phyloP scores from a whole-genome alignment of 2,113 vertebrate species.

The Oreotrochilus melanogaster region DNA sequence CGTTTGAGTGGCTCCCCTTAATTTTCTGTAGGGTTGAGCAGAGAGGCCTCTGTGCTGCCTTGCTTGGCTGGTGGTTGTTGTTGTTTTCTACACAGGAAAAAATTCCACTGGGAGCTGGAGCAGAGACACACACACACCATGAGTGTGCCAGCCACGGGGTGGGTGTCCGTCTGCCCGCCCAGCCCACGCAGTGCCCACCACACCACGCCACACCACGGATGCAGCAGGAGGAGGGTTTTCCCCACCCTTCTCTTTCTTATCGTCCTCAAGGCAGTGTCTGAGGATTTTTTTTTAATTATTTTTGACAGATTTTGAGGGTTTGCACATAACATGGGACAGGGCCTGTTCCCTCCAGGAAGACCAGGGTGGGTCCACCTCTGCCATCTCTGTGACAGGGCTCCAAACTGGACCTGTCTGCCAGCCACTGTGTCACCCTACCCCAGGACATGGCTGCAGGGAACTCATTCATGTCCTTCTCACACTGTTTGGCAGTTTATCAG shows the following conservation, averaged over 20 bases:
- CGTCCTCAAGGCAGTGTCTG: background rate
- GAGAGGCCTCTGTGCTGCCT: background rate
- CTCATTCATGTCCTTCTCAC: accelerated
- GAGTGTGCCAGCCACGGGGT: background rate
- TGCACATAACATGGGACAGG: background rate
- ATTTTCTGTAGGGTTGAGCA: background rate
- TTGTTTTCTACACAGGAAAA: constrained; percentile 17
- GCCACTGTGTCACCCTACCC: background rate
- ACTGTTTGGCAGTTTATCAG: too few species aligned
- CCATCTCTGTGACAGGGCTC: accelerated
- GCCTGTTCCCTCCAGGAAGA: background rate
- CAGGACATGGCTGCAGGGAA: background rate
- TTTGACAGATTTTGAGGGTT: background rate
- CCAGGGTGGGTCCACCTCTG: background rate
- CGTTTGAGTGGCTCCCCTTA: constrained; percentile 23
- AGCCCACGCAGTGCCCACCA: accelerated
- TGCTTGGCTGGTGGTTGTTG: constrained; percentile 38
- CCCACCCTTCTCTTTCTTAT: background rate
- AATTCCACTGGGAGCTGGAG: background rate
- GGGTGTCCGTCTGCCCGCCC: background rate
- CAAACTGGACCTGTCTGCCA: accelerated
- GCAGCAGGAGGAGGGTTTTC: background rate
- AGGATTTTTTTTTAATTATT: background rate
- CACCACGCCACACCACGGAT: background rate
- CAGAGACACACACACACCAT: constrained; percentile 17